Evolutionary conservation across 64 coral and sea anemone genomes (phyloP), one percentile per base, ranked within the genome.

Genomic region (Montipora cactus): DNA sequence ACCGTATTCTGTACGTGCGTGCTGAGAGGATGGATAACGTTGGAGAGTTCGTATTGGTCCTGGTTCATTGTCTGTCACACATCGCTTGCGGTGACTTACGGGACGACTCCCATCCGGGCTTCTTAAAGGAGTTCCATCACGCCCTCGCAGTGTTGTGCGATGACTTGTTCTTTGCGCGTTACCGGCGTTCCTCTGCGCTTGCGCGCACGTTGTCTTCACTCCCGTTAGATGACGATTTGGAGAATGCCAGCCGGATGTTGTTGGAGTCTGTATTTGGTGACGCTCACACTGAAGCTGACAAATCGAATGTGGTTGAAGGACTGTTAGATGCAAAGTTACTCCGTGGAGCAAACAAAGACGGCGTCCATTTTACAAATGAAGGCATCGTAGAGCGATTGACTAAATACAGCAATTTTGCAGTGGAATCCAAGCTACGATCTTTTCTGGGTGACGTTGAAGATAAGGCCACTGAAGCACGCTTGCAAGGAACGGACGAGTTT

Each of bases 71-170:
- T 70, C 92, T 99, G n/a, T 87, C 97, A 5, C 97, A 99, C 76
- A 92, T 99, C 66, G 95, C 95, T 47, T 75, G 92, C 13, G 91
- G 95, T 13, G 97, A 99, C 25, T 90, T 99, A n/a, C 83, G 97
- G 6, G 97, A 99, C 89, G 97, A 99, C 59, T 93, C 95, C 19
- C 90, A 96, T 89, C 97, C 97, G 10, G 83, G 90, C 20, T 99
- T 99, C 68, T 13, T 99, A 52, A 99, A 99, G 76, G 97, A 99
- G 20, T 99, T 99, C 89, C 97, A 99, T 90, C 97, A 91, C 46
- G 89, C 83, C 13, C 83, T 99, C 45, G 97, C 97, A 5, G 94
- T 99, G 10, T 67, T 96, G 52, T 99, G 97, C 76, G 97, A 99
- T 82, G 97, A 99, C 52, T 82, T 99, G 77, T 99, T 99, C 92